Base-by-base conservation (phyloP, 92 coral and sea anemone species). In the Diadumene lineata region DNA sequence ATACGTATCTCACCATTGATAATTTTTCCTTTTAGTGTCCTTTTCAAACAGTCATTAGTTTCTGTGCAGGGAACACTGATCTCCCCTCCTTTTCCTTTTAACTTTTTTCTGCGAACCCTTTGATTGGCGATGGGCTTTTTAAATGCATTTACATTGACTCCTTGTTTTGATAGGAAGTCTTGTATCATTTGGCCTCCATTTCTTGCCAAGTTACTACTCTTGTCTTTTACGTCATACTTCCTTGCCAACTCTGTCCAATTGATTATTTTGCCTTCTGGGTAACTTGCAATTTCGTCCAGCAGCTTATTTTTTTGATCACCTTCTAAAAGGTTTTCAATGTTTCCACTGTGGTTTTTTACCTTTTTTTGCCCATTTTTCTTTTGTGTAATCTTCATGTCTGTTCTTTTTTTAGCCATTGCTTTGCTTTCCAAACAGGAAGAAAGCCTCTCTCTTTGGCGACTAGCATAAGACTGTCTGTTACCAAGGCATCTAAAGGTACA, bases 111-210 rank as follows among this genome's bases (percentile, higher is more conserved):
- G 2, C 76, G 44, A 0, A 44, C 56, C 38, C 75, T 67, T 19
- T 75, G 57, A 1, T 76, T 48, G 26, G 62, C 72, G 29, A 18
- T 10, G 51, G 29, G n/a, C 26, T 50, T 56, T 43, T 68, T 53
- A 29, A 78, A 68, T 33, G 75, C 33, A 31, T 50, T 25, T 7
- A 78, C 60, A 56, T 78, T 58, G 9, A 51, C 75, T 1, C 82
- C 76, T 29, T 55, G 24, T 1, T 34, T 38, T 2, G 50, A 8
- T 11, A 78, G 43, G 13, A 26, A 78, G 50, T 78, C 67, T 68
- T 78, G 19, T 15, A 55, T 43, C 13, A 67, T 78, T 30, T 78
- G 82, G 0, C 82, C 82, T 30, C 82, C 82, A 78, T 78, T 78
- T 55, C 34, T 56, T 50, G 82, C 66, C 1, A 28, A 27, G 0